Percentiles rank a stretch among this genome's conserved stretches.
Conservation (phyloP, 2,113 vertebrate genomes). For the Baryphthengus martii region DNA sequence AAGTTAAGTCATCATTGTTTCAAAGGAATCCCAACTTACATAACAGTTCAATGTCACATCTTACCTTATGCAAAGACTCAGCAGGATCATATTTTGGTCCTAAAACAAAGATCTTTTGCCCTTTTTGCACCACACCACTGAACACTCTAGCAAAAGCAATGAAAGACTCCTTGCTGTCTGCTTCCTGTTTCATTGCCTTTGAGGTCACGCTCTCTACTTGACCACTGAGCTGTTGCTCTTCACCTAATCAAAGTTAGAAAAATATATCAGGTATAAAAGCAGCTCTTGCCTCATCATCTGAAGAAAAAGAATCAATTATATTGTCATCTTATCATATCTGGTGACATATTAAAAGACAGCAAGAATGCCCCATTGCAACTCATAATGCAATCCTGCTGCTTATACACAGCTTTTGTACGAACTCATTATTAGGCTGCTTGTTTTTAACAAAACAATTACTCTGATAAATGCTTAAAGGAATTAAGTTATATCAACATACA, state of each 20-base stretch:
- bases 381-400: not conserved
- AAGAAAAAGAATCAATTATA: not conserved
- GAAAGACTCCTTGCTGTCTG: conserved; percentile 78
- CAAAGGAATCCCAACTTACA: not conserved
- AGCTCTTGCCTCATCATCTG: not conserved
- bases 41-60: not conserved
- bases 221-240: conserved; percentile 30
- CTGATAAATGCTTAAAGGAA: not conserved
- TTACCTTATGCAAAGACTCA: conserved; percentile 79
- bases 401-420: not conserved
- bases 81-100: conserved; percentile 93
- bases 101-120: conserved; percentile 87
- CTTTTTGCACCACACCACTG: conserved; percentile 83
- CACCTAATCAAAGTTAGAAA: conserved; percentile 57
- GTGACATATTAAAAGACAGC: fast-evolving
- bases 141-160: conserved; percentile 94
- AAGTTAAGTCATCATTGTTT: not conserved
- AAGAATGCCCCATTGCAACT: not conserved
- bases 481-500: not conserved
- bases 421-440: not conserved
- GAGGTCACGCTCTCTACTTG: conserved; percentile 48
- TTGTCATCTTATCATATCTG: not conserved
- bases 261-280: not conserved
- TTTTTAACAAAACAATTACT: not conserved
- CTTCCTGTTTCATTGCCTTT: conserved; percentile 59